Conservation (phyloP, 1,140 invertebrate genomes). For the Capitella teleta region DNA sequence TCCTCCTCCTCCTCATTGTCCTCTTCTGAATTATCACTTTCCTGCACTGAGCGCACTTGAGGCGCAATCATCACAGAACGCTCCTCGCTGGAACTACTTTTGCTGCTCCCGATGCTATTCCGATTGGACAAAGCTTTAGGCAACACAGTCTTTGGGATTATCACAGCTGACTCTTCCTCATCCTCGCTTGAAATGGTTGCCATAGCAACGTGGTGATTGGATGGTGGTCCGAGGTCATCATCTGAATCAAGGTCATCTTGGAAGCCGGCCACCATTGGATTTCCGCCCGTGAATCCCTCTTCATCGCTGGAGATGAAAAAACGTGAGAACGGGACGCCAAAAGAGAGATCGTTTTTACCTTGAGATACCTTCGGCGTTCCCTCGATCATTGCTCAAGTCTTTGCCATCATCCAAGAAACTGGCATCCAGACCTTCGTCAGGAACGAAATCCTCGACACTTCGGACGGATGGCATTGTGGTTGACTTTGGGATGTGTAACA, state of each 20-base stretch:
- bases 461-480: slow-evolving; percentile 9
- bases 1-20: slow-evolving; percentile 5
- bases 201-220: background rate
- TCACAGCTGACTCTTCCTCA: slow-evolving; percentile 13
- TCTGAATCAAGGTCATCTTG: slow-evolving; percentile 53
- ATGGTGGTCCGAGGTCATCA: slow-evolving; percentile 49
- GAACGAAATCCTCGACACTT: slow-evolving; percentile 75
- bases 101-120: background rate
- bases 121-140: background rate
- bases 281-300: slow-evolving; percentile 39
- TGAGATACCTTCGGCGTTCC: background rate
- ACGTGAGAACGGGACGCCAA: background rate
- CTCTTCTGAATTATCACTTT: slow-evolving; percentile 2
- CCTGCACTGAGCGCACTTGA: background rate
- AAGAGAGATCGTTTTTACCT: background rate
- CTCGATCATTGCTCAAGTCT: background rate
- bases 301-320: background rate
- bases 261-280: slow-evolving; percentile 75
- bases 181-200: slow-evolving; percentile 24
- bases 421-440: slow-evolving; percentile 64
- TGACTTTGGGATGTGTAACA: too few species aligned
- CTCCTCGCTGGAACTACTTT: background rate
- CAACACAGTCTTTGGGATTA: background rate
- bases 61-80: background rate
- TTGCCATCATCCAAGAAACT: slow-evolving; percentile 72